Evolutionary conservation across 2,113 vertebrate species (phyloP), one percentile per base, ranked within the genome.

Genomic region (Setophaga petechia): DNA sequence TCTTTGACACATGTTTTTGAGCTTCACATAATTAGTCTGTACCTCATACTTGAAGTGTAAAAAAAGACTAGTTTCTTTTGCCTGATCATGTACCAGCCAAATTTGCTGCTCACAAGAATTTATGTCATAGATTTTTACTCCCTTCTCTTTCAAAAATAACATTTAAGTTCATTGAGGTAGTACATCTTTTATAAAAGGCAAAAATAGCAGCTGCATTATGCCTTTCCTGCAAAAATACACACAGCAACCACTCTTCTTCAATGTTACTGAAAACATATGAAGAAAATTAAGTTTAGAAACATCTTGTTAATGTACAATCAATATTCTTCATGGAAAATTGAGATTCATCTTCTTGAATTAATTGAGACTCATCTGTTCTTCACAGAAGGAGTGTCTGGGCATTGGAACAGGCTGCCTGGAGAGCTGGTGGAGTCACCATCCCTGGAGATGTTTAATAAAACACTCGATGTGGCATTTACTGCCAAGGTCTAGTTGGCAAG

Each of bases 1-100:
- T 90, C 68, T 72, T 63, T 74, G 89, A 84, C 65, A 72, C 27
- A 86, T 92, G 65, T 74, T 93, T 94, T 54, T 46, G 24, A 89
- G 76, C 44, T 52, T 93, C 63, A 93, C 39, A 91, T 80, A 90
- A 81, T 93, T 73, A 86, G 49, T 59, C 55, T 78, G 41, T 58
- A 61, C 47, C 35, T 91, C 78, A 66, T 30, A 75, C 8, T 3
- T 84, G 39, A 85, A 75, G 59, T 54, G 28, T 61, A 73, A 87
- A 51, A 91, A 92, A 79, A 88, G 30, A 87, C 33, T 77, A 37
- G 54, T 28, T 84, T 78, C 10, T 77, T 92, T 59, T 71, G 20
- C 27, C 57, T 39, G 33, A 62, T 85, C 63, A 94, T 74, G 51
- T 73, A 79, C 46, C 52, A 92, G 51, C 4, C 31, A 80, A 76